Evolutionary conservation across 2,797 vertebrate genomes (phyloP).

Genomic region (Zalophus californianus): DNA sequence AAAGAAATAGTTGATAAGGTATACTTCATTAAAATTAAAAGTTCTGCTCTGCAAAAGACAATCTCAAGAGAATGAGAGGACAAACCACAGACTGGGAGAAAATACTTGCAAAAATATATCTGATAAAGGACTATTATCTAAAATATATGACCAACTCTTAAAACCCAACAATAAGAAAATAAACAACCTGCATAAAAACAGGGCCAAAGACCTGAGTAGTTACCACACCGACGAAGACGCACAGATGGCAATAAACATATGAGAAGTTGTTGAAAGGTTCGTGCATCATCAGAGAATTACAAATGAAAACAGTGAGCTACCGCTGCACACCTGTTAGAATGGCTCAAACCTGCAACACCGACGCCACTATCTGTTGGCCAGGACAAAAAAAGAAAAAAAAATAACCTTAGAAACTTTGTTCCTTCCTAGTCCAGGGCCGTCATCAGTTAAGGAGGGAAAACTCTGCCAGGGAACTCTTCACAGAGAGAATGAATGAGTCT

Average conservation of each 20-base stretch:
- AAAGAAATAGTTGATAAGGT: not conserved
- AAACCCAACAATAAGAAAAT: not conserved
- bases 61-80: not conserved
- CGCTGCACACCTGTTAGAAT: not conserved
- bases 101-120: not conserved
- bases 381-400: not conserved
- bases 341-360: not conserved
- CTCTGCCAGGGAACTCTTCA: not conserved
- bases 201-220: not conserved
- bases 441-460: not conserved
- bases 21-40: not conserved
- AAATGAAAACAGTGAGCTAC: not conserved
- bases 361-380: not conserved
- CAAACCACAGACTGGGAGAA: not conserved
- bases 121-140: not conserved
- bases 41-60: not conserved
- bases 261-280: not conserved
- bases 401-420: not conserved
- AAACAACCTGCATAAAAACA: not conserved
- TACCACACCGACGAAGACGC: not conserved
- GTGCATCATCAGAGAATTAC: not conserved
- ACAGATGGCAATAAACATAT: not conserved
- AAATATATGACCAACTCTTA: not conserved
- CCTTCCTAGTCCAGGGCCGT: not conserved
- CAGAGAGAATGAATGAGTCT: not conserved